These are phyloP conservation scores for Columba livia DNA, from an alignment of 2,113 vertebrate species.

Conservation along the genomic window DNA sequence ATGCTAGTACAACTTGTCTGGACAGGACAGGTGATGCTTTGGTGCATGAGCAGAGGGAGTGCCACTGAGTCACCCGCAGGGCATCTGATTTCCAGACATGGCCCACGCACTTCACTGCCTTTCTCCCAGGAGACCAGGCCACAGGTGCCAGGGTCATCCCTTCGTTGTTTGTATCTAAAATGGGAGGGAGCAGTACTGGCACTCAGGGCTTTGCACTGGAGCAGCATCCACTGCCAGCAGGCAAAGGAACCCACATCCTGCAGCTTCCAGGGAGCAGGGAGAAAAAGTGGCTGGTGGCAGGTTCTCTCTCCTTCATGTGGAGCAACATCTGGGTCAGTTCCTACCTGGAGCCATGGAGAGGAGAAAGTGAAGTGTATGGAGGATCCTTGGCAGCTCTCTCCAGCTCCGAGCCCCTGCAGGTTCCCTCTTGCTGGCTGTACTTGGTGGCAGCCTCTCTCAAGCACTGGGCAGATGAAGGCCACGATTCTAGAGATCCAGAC, in stretches of 20 bases:
- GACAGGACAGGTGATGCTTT: slow-evolving; percentile 5
- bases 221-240: neutral
- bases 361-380: neutral
- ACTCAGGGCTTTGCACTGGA: neutral
- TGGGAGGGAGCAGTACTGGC: neutral
- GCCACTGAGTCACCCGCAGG: slow-evolving; percentile 28
- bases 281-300: neutral
- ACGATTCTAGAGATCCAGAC: neutral
- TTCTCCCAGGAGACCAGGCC: neutral
- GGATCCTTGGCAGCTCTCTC: neutral
- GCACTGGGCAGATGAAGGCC: neutral
- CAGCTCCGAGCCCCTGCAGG: neutral
- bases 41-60: slow-evolving; percentile 33
- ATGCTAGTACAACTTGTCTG: neutral
- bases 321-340: neutral
- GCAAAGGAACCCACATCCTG: neutral
- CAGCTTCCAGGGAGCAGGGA: neutral
- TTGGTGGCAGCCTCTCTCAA: neutral
- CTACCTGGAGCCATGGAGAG: neutral
- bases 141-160: neutral
- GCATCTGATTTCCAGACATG: neutral
- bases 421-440: neutral
- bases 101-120: neutral
- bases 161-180: accelerated
- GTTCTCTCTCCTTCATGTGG: neutral